These are phyloP conservation scores for Pemphredon lugubris DNA, from an alignment of 2,888 invertebrate genomes.

Conservation along the genomic window DNA sequence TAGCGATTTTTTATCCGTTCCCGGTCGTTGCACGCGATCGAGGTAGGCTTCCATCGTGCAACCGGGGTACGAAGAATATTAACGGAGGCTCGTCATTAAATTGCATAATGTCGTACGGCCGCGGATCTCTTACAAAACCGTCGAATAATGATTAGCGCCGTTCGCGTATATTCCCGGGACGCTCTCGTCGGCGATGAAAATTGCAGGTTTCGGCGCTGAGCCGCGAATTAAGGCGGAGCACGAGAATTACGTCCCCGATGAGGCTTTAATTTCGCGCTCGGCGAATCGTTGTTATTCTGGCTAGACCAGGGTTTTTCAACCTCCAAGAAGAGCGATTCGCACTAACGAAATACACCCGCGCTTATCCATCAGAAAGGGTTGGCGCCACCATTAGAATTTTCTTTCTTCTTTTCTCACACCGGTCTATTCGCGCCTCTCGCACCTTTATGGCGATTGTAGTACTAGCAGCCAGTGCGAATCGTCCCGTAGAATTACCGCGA, in stretches of 20 bases:
- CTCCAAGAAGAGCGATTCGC: no score
- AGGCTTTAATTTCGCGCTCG: constrained; percentile 51
- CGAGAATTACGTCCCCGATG: constrained; percentile 12
- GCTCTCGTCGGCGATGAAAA: constrained; percentile 45
- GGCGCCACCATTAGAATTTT: no score
- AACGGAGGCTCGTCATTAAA: constrained; percentile 38
- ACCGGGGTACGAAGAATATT: constrained; percentile 20
- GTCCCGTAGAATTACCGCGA: constrained; percentile 23
- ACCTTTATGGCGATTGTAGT: constrained; percentile 21
- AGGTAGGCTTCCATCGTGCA: constrained; percentile 5
- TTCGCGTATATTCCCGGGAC: constrained; percentile 12
- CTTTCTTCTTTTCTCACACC: background rate
- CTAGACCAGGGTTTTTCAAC: no score
- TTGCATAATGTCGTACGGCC: constrained; percentile 49
- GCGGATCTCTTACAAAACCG: constrained; percentile 54
- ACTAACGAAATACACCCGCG: no score
- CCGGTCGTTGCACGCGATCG: constrained; percentile 11
- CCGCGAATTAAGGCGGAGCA: constrained; percentile 54
- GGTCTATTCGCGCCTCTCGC: constrained; percentile 18
- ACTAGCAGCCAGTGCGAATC: constrained; percentile 27
- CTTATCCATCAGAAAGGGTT: no score
- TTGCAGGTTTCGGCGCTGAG: constrained; percentile 32
- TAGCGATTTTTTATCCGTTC: no score
- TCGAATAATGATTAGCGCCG: constrained; percentile 44
- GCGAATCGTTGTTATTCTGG: constrained; percentile 24